Conservation (phyloP, 2,888 invertebrate species). For the Cheilosia scutellata region DNA sequence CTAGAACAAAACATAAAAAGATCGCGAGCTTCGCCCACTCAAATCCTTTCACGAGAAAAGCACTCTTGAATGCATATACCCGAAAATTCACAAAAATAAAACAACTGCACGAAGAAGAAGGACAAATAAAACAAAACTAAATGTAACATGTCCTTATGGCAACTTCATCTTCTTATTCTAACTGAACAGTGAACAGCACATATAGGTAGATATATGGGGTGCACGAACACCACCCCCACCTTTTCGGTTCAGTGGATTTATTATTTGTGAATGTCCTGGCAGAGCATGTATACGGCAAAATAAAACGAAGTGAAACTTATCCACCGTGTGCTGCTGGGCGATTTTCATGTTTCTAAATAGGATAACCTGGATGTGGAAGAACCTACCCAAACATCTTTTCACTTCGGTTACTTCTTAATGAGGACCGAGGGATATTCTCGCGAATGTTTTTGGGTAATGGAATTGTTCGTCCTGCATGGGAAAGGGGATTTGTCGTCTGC, state of each 20-base stretch:
- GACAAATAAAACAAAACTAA: slow-evolving; percentile 22
- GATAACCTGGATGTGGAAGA: slow-evolving; percentile 40
- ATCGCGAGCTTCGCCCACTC: not conserved
- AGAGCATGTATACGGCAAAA: slow-evolving; percentile 7
- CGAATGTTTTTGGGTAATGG: slow-evolving; percentile 70
- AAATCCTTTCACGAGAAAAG: slow-evolving; percentile 39
- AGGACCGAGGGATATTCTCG: slow-evolving; percentile 75
- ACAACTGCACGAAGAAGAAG: slow-evolving; percentile 5
- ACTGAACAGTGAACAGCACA: slow-evolving; percentile 21
- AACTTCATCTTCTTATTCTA: slow-evolving; percentile 35
- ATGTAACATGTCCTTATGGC: slow-evolving; percentile 50
- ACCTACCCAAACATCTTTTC: slow-evolving; percentile 75
- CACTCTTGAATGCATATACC: slow-evolving; percentile 53
- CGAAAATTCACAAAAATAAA: slow-evolving; percentile 44
- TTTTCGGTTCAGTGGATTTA: slow-evolving; percentile 71
- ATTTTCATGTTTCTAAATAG: slow-evolving; percentile 4
- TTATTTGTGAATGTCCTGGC: slow-evolving; percentile 73
- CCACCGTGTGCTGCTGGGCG: slow-evolving; percentile 62
- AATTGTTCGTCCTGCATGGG: slow-evolving; percentile 53
- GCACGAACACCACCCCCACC: slow-evolving; percentile 19
- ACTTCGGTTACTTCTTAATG: slow-evolving; percentile 76
- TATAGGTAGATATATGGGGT: not conserved
- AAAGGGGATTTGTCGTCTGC: slow-evolving; percentile 29
- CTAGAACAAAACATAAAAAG: slow-evolving; percentile 44
- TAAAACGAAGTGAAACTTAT: slow-evolving; percentile 59